Evolutionary conservation across 2,888 invertebrate genomes (phyloP).

Genomic region (Agonopterix heracliana): DNA sequence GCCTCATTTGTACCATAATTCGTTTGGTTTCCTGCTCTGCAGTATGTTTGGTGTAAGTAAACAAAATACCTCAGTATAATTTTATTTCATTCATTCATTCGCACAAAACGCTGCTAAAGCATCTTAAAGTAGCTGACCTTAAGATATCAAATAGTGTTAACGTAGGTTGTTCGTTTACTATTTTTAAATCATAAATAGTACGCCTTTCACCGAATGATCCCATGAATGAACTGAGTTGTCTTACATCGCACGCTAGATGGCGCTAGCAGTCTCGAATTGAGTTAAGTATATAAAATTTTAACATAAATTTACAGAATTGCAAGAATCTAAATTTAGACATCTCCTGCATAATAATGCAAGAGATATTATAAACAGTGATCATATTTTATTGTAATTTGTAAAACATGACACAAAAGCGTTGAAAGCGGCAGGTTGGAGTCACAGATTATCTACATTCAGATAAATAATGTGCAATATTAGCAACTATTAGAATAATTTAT

Average conservation of each 20-base stretch:
- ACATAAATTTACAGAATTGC: too few relatives aligned
- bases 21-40: too few relatives aligned
- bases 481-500: slow-evolving; percentile 11
- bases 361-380: too few relatives aligned
- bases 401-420: not conserved
- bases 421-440: slow-evolving; percentile 1
- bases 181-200: not conserved
- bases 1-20: too few relatives aligned
- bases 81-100: too few relatives aligned
- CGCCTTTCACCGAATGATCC: not conserved
- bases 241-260: not conserved
- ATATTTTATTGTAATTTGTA: not conserved
- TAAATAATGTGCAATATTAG: slow-evolving; percentile 10
- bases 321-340: too few relatives aligned
- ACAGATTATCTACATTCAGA: slow-evolving; percentile 4
- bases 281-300: not conserved
- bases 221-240: slow-evolving; percentile 1
- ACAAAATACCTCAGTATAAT: too few relatives aligned
- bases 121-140: too few relatives aligned
- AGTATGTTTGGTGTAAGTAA: too few relatives aligned
- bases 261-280: not conserved
- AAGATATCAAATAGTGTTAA: not conserved
- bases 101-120: too few relatives aligned
- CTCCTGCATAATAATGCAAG: too few relatives aligned
- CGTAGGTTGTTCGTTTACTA: not conserved